Evolutionary conservation across 2,113 vertebrate genomes (phyloP), one percentile per base, ranked within the genome.

Genomic region (Macroglossus sobrinus): DNA sequence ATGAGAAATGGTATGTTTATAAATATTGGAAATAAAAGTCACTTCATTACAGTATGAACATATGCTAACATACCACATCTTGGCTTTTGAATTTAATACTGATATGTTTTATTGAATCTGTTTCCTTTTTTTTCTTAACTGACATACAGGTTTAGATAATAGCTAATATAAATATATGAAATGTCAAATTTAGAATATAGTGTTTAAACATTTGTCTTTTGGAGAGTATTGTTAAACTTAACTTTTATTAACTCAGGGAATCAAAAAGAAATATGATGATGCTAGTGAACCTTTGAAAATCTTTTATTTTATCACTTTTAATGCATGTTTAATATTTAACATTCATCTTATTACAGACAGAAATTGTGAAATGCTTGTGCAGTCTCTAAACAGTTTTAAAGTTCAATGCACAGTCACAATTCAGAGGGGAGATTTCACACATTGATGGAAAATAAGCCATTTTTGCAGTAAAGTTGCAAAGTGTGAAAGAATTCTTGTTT

Each of bases 401-500:
- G 99, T 99, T 99, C 98, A 99, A 90, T 98, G 98, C 98, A 98
- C 98, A 99, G 98, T 98, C 98, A 98, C 98, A 98, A 98, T 98
- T 98, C 98, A 98, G 98, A 99, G 97, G 98, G 98, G 98, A 98
- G 98, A 99, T 98, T 98, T 99, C 98, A 98, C 98, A 98, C 98
- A 16, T 98, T 98, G 98, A 98, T 98, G 97, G 97, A 98, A 98
- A 98, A 98, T 97, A 98, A 98, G 98, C 96, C 98, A 98, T 97
- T 99, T 98, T 98, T 98, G 98, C 98, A 99, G 98, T 98, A 98
- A 99, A 99, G 98, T 98, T 98, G 98, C 97, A 98, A 98, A 99
- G 98, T 99, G 98, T 98, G 98, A 99, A 98, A 98, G 97, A 98
- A 98, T 98, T 98, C 98, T 98, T 98, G 98, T 99, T 99, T 98